Evolutionary conservation across 2,797 vertebrate species (phyloP), one percentile per base, ranked within the genome.

Genomic region (Trematomus bernacchii): DNA sequence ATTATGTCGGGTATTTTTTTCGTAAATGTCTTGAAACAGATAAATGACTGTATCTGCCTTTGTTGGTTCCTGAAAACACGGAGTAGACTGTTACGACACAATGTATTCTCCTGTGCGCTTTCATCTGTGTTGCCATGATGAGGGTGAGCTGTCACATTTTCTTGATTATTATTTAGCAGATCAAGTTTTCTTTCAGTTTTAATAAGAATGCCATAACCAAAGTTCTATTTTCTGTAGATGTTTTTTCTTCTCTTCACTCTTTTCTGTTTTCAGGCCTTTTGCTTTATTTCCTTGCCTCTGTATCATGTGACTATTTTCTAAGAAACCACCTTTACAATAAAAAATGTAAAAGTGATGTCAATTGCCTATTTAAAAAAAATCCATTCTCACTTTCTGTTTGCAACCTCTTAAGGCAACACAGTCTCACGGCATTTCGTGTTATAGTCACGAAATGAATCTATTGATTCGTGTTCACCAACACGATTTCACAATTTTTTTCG

Each of bases 301-400:
- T 95, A 95, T 94, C 92, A 94, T 90, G 89, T 94, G 94, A 89
- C 89, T 95, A 91, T 96, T 97, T 98, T 97, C 94, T 95, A 97
- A 97, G 96, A 97, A 97, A 97, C 91, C 94, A 95, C 94, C 94
- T 97, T 97, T 97, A 96, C 94, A 97, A 96, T 94, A 94, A 95
- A 95, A 93, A 89, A 87, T 85, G 73, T 92, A 89, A 91, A 92
- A 91, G 91, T 94, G 40, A 40, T 3, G 8, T 76, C 15, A 8
- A 6, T 79, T 62, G 46, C 16, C 1, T 66, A 2, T 2, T 64
- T 64, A 65, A 2, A 46, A 61, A 2, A 12, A 13, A 6, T 3
- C 8, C 15, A 9, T 46, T 37, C 33, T 37, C 8, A 37, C 33
- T 18, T 44, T 60, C 14, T 21, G 10, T 48, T 50, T 21, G 13